Evolutionary conservation across 53 echinoderm and acorn worm species (phyloP).

Genomic region (Apostichopus leukothele): DNA sequence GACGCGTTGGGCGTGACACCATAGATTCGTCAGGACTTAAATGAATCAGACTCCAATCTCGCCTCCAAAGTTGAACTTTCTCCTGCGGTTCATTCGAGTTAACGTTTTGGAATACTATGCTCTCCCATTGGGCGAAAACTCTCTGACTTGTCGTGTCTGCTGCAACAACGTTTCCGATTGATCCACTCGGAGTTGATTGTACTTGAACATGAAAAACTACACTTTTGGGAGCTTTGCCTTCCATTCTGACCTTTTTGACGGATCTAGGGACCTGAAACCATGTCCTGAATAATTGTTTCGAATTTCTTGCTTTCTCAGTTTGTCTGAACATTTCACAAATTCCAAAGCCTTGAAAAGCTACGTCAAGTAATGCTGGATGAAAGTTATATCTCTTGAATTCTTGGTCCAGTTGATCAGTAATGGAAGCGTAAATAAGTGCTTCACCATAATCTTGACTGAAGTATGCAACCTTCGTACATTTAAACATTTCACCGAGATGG

Average conservation of each 20-base stretch:
- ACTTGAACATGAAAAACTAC: constrained; percentile 82
- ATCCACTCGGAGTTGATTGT: constrained; percentile 63
- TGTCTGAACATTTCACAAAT: constrained; percentile 88
- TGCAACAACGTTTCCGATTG: constrained; percentile 76
- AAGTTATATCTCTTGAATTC: constrained; percentile 83
- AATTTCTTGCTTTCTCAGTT: constrained; percentile 69
- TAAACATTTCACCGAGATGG: constrained; percentile 85
- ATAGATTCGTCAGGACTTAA: constrained; percentile 59
- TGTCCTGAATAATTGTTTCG: constrained; percentile 65
- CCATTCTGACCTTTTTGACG: constrained; percentile 75
- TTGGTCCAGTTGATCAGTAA: constrained; percentile 76
- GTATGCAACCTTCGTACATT: constrained; percentile 83
- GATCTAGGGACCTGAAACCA: constrained; percentile 91
- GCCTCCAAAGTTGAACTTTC: constrained; percentile 86
- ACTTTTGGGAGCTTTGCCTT: constrained; percentile 75
- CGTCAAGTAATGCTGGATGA: constrained; percentile 90
- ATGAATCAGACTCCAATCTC: constrained; percentile 78
- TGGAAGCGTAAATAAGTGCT: constrained; percentile 77
- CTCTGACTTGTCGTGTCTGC: constrained; percentile 93
- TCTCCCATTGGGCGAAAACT: constrained; percentile 86
- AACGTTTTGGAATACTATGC: constrained; percentile 85
- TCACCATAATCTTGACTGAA: constrained; percentile 93
- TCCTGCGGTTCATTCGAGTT: constrained; percentile 92
- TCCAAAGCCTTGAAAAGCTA: constrained; percentile 92
- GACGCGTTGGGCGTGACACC: neutral